Base-by-base conservation (phyloP, 2,888 invertebrate genomes). In the Ecliptopera silaceata region DNA sequence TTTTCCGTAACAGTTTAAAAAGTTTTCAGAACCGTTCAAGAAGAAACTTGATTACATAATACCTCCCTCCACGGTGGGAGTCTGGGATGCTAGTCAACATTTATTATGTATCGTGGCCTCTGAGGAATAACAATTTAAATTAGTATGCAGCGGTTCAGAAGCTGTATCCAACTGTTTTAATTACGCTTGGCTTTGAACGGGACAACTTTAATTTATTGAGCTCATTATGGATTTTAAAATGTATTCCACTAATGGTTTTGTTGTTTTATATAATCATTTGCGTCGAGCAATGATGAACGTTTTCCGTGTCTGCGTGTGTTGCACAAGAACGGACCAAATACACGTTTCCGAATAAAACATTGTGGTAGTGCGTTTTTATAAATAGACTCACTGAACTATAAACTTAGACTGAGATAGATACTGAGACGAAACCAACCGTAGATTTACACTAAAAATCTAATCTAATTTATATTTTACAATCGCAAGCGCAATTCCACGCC, bases 61-160 rank as follows among this genome's bases (percentile, higher is more conserved):
- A 34, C 38, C n/a, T n/a, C 11, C 13, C 13, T 5, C 22, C 26
- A n/a, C 49, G 31, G 44, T 38, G 29, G 41, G 38, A 46, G 36
- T 38, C 10, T n/a, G 15, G 20, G 29, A 45, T 47, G 36, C 38
- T 36, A 34, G 57, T 42, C 26, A 6, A 58, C 15, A 53, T 59
- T 61, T 57, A 53, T 58, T 39, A 53, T 48, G 47, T 42, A 49
- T 45, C 34, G 45, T 41, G 26, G 20, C 57, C 45, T 51, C 50
- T 47, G 18, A 22, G 44, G 51, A 34, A 29, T 6, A 34, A 34
- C 41, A 42, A 54, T 59, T 36, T 46, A 50, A 59, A 39, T 59
- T 47, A 58, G 44, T 58, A 53, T 53, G 42, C 50, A 59, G 50
- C 18, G 20, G 41, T 22, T 38, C 42, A 44, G 39, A 48, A 41